These are phyloP conservation scores for Phaethornis superciliosus DNA, from an alignment of 2,113 vertebrate genomes.

Conservation along the genomic window DNA sequence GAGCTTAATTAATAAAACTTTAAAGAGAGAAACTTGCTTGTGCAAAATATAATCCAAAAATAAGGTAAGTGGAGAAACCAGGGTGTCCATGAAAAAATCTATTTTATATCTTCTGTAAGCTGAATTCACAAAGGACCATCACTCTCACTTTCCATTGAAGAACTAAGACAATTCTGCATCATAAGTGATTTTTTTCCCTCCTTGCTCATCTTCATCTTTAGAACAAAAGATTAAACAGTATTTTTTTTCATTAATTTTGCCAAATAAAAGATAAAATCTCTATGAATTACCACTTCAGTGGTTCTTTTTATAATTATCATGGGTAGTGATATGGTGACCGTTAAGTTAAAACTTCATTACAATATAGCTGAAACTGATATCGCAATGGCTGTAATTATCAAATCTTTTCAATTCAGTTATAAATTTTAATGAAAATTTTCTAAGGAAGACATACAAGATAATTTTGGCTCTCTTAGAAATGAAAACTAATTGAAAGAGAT, in stretches of 20 bases:
- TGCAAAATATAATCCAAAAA: conserved; percentile 31
- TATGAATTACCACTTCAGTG: neutral
- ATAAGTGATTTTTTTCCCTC: neutral
- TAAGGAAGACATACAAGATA: neutral
- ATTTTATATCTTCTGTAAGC: neutral
- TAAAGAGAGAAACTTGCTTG: conserved; percentile 43
- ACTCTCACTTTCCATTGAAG: neutral
- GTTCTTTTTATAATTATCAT: neutral
- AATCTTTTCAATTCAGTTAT: neutral
- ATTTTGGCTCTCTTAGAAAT: neutral
- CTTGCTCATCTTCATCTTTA: neutral
- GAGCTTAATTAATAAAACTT: conserved; percentile 67
- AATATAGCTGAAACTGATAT: neutral
- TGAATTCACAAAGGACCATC: neutral
- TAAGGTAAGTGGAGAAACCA: conserved; percentile 47
- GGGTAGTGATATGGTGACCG: neutral
- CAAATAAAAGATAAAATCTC: neutral
- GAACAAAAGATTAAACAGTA: neutral
- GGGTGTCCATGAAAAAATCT: neutral
- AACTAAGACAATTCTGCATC: neutral
- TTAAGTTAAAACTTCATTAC: neutral
- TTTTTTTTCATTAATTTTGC: neutral
- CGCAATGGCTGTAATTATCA: neutral
- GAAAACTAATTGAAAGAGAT: neutral
- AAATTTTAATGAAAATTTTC: conserved; percentile 24